Evolutionary conservation across 2,113 vertebrate species (phyloP).

Genomic region (Lasiurus cinereus): DNA sequence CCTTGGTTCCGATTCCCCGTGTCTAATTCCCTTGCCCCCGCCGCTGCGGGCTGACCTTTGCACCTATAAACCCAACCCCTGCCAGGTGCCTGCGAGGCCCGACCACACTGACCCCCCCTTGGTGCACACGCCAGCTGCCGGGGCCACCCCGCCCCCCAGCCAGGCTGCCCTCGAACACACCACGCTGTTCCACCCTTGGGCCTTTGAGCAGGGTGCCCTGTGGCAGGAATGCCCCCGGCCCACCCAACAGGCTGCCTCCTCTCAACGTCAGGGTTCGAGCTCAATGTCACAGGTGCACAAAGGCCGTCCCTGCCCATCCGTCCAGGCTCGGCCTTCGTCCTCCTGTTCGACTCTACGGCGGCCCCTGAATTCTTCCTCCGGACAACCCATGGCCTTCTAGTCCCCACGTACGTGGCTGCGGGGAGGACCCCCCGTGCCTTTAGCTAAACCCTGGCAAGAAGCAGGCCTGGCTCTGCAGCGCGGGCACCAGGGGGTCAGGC

Average conservation of each 20-base stretch:
- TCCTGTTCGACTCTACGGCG: not conserved
- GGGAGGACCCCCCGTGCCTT: not conserved
- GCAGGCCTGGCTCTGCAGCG: not conserved
- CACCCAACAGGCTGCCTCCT: not conserved
- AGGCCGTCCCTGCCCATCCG: not conserved
- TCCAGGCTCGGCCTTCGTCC: not conserved
- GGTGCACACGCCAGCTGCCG: not conserved
- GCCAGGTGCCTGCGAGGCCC: not conserved
- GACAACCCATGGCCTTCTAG: not conserved
- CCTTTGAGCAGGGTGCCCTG: not conserved
- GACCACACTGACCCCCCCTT: too few species aligned
- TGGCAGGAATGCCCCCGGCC: not conserved
- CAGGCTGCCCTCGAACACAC: not conserved
- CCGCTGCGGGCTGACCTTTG: not conserved
- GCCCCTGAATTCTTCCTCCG: not conserved
- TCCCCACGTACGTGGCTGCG: not conserved
- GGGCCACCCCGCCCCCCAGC: not conserved
- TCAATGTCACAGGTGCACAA: not conserved
- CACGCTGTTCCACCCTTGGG: not conserved
- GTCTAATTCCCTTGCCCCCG: not conserved
- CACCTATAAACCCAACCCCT: not conserved
- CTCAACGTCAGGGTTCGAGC: not conserved
- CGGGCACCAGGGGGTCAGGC: rapidly evolving
- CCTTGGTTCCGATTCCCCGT: not conserved
- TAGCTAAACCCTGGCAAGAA: not conserved